Evolutionary conservation across 2,797 vertebrate genomes (phyloP).

Genomic region (Sebastes variabilis): DNA sequence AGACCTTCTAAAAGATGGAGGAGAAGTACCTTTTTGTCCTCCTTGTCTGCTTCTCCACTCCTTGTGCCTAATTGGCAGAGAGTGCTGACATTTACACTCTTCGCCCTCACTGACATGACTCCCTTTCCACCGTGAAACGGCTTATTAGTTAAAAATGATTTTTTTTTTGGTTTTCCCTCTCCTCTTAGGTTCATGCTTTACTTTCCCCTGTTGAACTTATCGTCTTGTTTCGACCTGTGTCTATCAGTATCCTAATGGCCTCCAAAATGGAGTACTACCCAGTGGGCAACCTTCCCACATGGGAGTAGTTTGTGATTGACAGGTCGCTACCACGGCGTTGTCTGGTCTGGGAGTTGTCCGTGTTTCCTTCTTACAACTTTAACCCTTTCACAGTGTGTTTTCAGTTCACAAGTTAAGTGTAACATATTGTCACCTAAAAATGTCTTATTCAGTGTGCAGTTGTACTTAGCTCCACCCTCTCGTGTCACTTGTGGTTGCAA

Average conservation of each 20-base stretch:
- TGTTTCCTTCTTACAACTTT: no score
- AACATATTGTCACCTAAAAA: no score
- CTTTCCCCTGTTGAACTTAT: conserved; percentile 13
- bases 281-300: no score
- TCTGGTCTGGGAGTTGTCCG: no score
- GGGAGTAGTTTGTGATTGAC: no score
- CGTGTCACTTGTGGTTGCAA: no score
- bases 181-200: conserved; percentile 2
- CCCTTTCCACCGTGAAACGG: conserved; percentile 49
- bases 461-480: no score
- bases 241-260: not conserved
- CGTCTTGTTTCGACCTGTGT: conserved; percentile 17
- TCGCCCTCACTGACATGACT: conserved; percentile 55
- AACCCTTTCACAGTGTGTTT: no score
- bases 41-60: conserved; percentile 39
- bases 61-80: conserved; percentile 69
- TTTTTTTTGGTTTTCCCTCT: not conserved
- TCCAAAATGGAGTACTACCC: not conserved
- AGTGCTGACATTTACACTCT: conserved; percentile 74
- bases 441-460: no score
- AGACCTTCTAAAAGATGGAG: conserved; percentile 44
- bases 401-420: no score
- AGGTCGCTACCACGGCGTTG: no score
- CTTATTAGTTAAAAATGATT: conserved; percentile 68
- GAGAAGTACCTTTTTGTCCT: conserved; percentile 53